Base-by-base conservation (phyloP, 1,140 invertebrate genomes). In the Tetranychus cinnabarinus region DNA sequence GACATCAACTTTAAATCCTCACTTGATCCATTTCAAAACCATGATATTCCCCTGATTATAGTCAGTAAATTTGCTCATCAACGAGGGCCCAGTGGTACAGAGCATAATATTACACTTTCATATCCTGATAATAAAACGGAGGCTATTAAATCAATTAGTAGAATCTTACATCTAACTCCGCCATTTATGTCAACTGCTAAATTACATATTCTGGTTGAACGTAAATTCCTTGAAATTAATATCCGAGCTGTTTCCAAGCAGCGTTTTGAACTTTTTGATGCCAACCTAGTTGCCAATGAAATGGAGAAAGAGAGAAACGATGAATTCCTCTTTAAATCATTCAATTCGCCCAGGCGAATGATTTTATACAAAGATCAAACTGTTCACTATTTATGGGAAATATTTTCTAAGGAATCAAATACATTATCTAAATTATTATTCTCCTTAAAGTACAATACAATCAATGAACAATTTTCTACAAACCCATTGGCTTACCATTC, bases 141-240 rank as follows among this genome's bases (percentile, higher is more conserved):
- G 13, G 48, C 50, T 8, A 23, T 56, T 4, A 81, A 84, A 55
- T 73, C 76, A 1, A 71, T 35, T 8, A 42, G 15, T 56, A 5
- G n/a, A 42, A 12, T 35, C 12, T 13, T 93, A 1, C 79, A 82
- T 66, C 90, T 93, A 72, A 77, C 82, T 2, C 81, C 85, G 7
- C 87, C 88, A 1, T 80, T 93, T 68, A 79, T 80, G 65, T 79
- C 83, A 1, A 78, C 77, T 8, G 83, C 86, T 75, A 81, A 83
- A 63, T 74, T 93, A 2, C 81, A 88, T 61, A 89, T 88, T 0
- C 84, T 83, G 8, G 80, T 83, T 63, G 79, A 80, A 48, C 70
- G 70, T 60, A 72, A 73, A 64, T 71, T 68, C 59, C 60, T 70
- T 34, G 70, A 75, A 64, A 61, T 75, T 4, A 63, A 62, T 12